A percentile compares a stretch with the other conserved stretches of the same genome.
These are phyloP conservation scores for Patella depressa DNA, from an alignment of 2,888 invertebrate genomes.

Conservation along the genomic window DNA sequence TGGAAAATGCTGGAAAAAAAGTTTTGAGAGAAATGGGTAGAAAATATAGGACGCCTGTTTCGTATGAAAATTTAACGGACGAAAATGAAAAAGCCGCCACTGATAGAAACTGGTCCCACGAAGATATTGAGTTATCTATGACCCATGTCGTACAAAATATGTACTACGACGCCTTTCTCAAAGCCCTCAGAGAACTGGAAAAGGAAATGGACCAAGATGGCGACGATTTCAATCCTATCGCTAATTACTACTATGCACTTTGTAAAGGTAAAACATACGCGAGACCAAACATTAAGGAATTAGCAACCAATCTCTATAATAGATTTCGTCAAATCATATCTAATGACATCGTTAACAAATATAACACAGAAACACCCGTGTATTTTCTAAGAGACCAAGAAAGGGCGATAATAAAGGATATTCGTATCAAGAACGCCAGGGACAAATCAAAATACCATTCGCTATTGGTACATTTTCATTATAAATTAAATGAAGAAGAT, in stretches of 20 bases:
- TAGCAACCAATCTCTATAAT: not conserved
- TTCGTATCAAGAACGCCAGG: not conserved
- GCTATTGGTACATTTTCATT: not conserved
- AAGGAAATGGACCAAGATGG: not conserved
- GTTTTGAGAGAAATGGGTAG: not conserved
- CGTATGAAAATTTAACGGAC: not conserved
- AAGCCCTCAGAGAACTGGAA: not conserved
- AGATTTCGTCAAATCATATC: not conserved
- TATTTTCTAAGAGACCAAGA: not conserved
- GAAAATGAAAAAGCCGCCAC: not conserved
- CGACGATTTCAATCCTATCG: not conserved
- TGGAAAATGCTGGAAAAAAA: not conserved
- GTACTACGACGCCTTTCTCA: not conserved
- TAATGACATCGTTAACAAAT: not conserved
- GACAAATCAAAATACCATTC: not conserved
- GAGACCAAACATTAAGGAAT: not conserved
- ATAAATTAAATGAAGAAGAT: not conserved
- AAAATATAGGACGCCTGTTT: not conserved
- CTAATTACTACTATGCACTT: not conserved
- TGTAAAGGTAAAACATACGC: not conserved
- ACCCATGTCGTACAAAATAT: not conserved
- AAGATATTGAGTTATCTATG: not conserved
- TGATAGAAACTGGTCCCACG: not conserved
- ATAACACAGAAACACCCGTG: not conserved
- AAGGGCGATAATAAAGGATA: not conserved